These are phyloP conservation scores for Ifrita kowaldi DNA, from an alignment of 2,113 vertebrate species.

Conservation along the genomic window DNA sequence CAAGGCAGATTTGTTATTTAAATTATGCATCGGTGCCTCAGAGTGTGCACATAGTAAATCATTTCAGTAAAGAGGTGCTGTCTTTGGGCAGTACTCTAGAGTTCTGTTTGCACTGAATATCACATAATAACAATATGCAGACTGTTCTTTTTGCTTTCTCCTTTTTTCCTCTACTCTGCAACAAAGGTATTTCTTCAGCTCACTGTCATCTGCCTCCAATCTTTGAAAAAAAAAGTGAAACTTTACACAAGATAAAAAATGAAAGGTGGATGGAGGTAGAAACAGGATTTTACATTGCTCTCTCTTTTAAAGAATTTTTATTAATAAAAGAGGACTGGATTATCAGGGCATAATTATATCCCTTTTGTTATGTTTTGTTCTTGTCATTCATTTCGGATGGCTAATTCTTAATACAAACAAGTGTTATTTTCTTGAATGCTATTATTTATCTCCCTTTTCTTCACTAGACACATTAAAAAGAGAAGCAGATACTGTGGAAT, in stretches of 20 bases:
- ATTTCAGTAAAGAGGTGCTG: not conserved
- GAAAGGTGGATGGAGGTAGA: not conserved
- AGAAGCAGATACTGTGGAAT: not conserved
- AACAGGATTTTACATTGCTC: not conserved
- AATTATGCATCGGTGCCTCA: not conserved
- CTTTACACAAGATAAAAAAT: not conserved
- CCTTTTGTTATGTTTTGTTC: not conserved
- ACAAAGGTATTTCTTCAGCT: not conserved
- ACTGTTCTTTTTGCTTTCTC: not conserved
- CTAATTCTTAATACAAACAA: not conserved
- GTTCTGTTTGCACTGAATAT: not conserved
- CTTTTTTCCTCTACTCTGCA: not conserved
- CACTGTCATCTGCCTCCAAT: not conserved
- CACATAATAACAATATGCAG: not conserved
- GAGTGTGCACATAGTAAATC: not conserved
- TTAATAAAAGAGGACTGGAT: not conserved
- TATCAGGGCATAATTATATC: not conserved
- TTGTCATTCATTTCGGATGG: not conserved
- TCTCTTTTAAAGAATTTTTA: not conserved
- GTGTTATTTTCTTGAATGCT: not conserved
- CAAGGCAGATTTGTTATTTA: not conserved
- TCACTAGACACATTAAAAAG: not conserved
- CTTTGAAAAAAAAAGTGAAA: not conserved
- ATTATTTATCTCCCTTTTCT: not conserved
- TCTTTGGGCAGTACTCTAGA: not conserved